Conservation (phyloP, 2,113 vertebrate genomes). For the Leptocoma aspasia region DNA sequence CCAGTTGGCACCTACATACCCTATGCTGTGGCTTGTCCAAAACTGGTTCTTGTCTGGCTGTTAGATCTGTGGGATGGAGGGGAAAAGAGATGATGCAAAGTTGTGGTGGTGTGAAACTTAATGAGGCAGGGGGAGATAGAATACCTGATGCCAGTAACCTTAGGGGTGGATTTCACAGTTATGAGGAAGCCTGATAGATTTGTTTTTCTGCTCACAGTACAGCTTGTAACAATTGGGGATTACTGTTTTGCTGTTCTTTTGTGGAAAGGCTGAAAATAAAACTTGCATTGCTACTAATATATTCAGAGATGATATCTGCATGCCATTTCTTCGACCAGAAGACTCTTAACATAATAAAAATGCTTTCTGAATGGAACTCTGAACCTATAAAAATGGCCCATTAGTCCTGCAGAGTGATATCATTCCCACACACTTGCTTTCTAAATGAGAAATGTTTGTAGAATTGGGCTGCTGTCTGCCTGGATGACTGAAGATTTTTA, state of each 20-base stretch:
- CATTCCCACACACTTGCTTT: background rate
- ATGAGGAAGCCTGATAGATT: background rate
- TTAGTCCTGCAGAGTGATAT: background rate
- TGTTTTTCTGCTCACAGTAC: background rate
- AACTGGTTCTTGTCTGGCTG: background rate
- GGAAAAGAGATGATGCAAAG: background rate
- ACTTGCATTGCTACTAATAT: background rate
- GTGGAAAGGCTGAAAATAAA: slow-evolving; percentile 42
- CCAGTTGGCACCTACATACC: background rate
- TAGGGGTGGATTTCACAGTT: background rate
- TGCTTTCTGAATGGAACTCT: background rate
- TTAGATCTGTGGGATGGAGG: background rate
- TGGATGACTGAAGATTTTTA: background rate
- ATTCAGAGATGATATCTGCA: background rate
- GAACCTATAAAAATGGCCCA: background rate
- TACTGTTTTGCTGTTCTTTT: background rate
- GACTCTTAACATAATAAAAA: background rate
- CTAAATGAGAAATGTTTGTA: background rate
- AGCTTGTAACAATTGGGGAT: background rate
- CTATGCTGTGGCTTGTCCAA: background rate
- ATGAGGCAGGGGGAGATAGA: background rate
- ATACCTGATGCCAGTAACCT: background rate
- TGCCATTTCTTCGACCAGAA: background rate
- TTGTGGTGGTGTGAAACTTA: background rate
- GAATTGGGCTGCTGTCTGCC: background rate